phyloP scores from a whole-genome alignment of 2,888 invertebrate genomes.

The Cryptocephalus moraei region DNA sequence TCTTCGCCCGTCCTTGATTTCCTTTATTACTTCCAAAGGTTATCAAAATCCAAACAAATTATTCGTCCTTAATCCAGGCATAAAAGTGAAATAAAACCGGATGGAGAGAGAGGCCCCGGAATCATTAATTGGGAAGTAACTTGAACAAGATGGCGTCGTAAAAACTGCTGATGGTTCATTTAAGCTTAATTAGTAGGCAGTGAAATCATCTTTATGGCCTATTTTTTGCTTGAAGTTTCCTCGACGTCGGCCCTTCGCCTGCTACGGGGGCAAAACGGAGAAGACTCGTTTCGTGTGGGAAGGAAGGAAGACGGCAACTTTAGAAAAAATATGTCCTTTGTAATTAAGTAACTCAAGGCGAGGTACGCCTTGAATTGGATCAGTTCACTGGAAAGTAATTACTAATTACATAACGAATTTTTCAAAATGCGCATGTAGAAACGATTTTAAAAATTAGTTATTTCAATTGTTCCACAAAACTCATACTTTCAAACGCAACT shows the following conservation, averaged over 20 bases:
- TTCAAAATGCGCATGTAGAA: too few species aligned
- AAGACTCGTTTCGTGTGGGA: not conserved
- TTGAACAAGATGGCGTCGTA: slow-evolving; percentile 35
- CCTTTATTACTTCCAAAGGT: not conserved
- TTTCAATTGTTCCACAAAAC: too few species aligned
- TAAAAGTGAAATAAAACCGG: slow-evolving; percentile 22
- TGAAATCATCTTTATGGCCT: slow-evolving; percentile 31
- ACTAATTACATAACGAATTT: too few species aligned
- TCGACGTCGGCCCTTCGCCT: not conserved
- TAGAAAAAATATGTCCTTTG: too few species aligned
- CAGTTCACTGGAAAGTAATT: too few species aligned
- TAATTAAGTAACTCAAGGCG: too few species aligned
- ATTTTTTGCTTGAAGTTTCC: slow-evolving; percentile 4
- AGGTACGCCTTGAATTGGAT: too few species aligned
- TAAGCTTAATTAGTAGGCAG: slow-evolving; percentile 36
- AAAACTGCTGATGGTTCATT: slow-evolving; percentile 39
- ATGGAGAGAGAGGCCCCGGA: slow-evolving; percentile 22
- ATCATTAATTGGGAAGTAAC: slow-evolving; percentile 35
- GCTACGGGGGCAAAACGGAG: not conserved
- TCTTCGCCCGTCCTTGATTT: not conserved
- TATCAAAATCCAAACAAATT: slow-evolving; percentile 26
- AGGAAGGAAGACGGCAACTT: not conserved
- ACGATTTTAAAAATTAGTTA: too few species aligned
- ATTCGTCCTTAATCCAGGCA: slow-evolving; percentile 18
- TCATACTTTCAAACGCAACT: too few species aligned